Percentiles rank a stretch among this genome's conserved stretches.
These are phyloP conservation scores for Sclerurus mexicanus DNA, from an alignment of 2,113 vertebrate species.

Conservation along the genomic window DNA sequence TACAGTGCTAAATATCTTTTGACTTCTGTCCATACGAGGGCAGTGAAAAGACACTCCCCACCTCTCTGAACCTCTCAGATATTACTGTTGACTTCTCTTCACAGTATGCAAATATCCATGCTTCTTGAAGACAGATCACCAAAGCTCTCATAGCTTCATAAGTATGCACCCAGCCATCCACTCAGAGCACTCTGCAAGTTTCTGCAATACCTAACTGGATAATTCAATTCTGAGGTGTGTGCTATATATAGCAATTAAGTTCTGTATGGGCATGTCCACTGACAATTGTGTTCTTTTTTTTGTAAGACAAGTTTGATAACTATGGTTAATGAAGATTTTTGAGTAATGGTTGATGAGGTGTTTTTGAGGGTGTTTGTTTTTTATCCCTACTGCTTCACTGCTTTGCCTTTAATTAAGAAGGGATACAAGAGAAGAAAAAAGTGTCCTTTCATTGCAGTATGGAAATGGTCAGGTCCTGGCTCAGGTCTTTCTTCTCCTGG, in stretches of 20 bases:
- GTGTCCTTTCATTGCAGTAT: neutral
- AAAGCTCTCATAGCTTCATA: neutral
- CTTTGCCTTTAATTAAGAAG: neutral
- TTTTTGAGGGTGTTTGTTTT: neutral
- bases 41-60: neutral
- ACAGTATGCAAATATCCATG: neutral
- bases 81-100: neutral
- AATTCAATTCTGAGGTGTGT: neutral
- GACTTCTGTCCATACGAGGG: neutral
- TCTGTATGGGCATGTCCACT: neutral
- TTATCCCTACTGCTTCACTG: neutral
- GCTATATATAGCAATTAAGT: constrained; percentile 4
- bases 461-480: neutral
- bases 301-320: neutral
- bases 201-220: neutral
- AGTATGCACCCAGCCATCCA: neutral
- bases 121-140: neutral
- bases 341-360: neutral
- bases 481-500: neutral
- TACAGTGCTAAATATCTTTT: neutral
- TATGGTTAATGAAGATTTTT: neutral
- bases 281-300: neutral
- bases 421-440: neutral
- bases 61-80: neutral
- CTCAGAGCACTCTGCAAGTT: neutral